Percentiles rank a stretch among this genome's conserved stretches.
Evolutionary conservation across 2,113 vertebrate species (phyloP).

Genomic region (Entosphenus tridentatus): DNA sequence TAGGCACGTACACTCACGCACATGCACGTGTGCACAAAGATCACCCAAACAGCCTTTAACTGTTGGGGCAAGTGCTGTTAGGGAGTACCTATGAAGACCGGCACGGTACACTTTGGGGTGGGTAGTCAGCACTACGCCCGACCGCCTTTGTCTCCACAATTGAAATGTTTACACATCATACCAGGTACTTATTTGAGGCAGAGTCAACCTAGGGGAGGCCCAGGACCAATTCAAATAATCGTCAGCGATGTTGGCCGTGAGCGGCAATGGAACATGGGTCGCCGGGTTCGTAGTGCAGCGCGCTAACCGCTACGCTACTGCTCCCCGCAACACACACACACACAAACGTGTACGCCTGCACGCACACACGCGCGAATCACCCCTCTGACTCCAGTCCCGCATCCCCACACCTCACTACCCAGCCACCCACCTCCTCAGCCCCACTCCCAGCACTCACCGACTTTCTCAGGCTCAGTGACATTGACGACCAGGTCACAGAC

Average conservation of each 20-base stretch:
- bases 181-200: too few species aligned
- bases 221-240: too few species aligned
- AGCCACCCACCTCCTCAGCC: neutral
- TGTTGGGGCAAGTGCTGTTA: slow-evolving; percentile 6
- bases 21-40: neutral
- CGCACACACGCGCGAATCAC: slow-evolving; percentile 11
- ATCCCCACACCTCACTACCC: neutral
- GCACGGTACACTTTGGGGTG: too few species aligned
- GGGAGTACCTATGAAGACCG: too few species aligned
- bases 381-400: slow-evolving; percentile 12
- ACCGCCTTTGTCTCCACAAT: too few species aligned
- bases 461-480: slow-evolving; percentile 84
- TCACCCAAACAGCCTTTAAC: neutral
- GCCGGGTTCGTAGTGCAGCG: slow-evolving; percentile 16
- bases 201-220: too few species aligned
- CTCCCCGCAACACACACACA: slow-evolving; percentile 15
- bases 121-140: too few species aligned
- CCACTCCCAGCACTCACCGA: slow-evolving; percentile 38
- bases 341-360: slow-evolving; percentile 10
- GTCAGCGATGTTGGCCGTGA: too few species aligned
- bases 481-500: slow-evolving; percentile 56
- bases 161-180: too few species aligned
- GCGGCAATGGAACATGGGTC: slow-evolving; percentile 11
- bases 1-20: neutral
- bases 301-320: slow-evolving; percentile 14